phyloP scores from a whole-genome alignment of 2,797 vertebrate genomes.

The Choloepus didactylus region DNA sequence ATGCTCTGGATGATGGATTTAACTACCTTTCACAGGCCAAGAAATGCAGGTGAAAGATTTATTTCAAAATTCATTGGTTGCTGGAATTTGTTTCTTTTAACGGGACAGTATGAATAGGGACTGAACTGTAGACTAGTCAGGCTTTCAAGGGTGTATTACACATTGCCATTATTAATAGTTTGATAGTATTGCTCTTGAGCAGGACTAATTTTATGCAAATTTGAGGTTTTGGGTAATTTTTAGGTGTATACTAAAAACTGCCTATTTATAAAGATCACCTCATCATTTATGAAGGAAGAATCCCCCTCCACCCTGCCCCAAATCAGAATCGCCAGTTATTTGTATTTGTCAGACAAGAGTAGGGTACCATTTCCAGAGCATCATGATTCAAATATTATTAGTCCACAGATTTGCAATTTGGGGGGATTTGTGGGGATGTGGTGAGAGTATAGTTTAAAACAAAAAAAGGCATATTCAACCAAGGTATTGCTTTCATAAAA shows the following conservation, averaged over 20 bases:
- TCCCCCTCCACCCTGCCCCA: no score
- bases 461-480: not conserved
- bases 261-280: not conserved
- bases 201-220: not conserved
- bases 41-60: not conserved
- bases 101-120: not conserved
- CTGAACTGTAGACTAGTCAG: not conserved
- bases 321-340: constrained; percentile 27
- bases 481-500: constrained; percentile 12
- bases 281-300: no score
- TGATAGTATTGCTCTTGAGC: not conserved
- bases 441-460: not conserved
- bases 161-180: not conserved
- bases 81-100: not conserved
- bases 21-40: not conserved
- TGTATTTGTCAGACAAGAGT: not conserved
- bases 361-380: not conserved
- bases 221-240: not conserved
- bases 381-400: not conserved
- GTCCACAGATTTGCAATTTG: constrained; percentile 51
- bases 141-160: not conserved
- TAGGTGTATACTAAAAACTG: not conserved
- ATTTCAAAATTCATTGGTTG: constrained; percentile 27
- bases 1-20: not conserved
- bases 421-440: not conserved